Base-by-base conservation (phyloP, 2,888 invertebrate genomes). In the Ormyrus rosae region DNA sequence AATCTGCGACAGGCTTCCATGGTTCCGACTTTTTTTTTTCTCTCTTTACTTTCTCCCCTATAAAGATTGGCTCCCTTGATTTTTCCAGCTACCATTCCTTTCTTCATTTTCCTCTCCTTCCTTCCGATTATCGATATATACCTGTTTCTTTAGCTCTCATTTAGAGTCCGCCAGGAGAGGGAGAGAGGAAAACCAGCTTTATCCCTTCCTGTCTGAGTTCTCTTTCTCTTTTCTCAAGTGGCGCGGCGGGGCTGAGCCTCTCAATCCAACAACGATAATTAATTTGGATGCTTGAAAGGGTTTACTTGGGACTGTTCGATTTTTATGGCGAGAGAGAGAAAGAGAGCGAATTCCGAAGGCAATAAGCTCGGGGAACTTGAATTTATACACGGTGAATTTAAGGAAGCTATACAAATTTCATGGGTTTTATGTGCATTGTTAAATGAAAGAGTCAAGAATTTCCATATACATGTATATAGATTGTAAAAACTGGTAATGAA, bases 231-330 rank as follows among this genome's bases (percentile, higher is more conserved):
- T 64, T 58, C 63, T 65, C 50, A 81, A 55, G 61, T 7, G 50
- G 48, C 46, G 55, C 34, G 19, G 11, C 2, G 2, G 7, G 48
- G 10, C 45, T 61, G 84, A 86, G 85, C 86, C 87, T 85, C 84
- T 85, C 85, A 86, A 87, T 87, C 87, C 69, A 64, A 80, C 83
- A 74, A 82, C 82, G 84, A 81, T 87, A 88, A 89, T 88, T 89
- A 87, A 87, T 89, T 88, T 87, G 86, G 87, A 88, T 87, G 85
- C 86, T 87, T 87, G 85, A 85, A 87, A 85, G 85, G 85, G 79
- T 82, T 83, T 83, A 63, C 68, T 81, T 74, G 81, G 74, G 83
- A 84, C 84, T 85, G 84, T 87, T 88, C 87, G 87, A 88, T 86
- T 86, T 87, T 85, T 85, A 87, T 85, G 83, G 55, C 11, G 45